phyloP scores from a whole-genome alignment of 2,888 invertebrate genomes.

The Ectemnius continuus region DNA sequence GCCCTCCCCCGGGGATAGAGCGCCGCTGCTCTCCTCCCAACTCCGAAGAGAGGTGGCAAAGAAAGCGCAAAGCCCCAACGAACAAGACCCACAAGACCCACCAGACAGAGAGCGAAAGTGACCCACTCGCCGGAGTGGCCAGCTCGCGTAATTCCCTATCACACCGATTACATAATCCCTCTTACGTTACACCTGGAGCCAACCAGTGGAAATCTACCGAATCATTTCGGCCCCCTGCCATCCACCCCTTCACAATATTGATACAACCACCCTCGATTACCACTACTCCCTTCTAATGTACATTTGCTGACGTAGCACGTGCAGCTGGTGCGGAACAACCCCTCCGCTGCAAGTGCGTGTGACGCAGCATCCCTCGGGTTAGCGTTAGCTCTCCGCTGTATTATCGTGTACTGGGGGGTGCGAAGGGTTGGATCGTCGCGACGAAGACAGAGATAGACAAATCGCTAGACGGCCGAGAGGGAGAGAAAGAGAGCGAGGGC shows the following conservation, averaged over 20 bases:
- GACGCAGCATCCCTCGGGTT: too few relatives aligned
- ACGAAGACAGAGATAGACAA: too few relatives aligned
- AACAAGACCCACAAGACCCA: conserved; percentile 15
- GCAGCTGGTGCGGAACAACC: too few relatives aligned
- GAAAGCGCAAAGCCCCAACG: conserved; percentile 25
- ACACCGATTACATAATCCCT: conserved; percentile 14
- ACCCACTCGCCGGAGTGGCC: conserved; percentile 50
- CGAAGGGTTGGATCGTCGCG: too few relatives aligned
- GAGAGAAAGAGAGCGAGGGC: conserved; percentile 30
- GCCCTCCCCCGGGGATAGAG: conserved; percentile 30
- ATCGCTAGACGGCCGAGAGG: conserved; percentile 7
- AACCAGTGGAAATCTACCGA: conserved; percentile 45
- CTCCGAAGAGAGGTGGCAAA: conserved; percentile 15
- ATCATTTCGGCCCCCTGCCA: too few relatives aligned
- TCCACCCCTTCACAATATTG: too few relatives aligned
- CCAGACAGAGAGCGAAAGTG: conserved; percentile 49
- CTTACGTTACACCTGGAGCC: conserved; percentile 61
- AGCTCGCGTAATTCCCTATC: conserved; percentile 65
- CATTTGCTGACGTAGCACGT: too few relatives aligned
- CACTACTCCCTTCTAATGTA: too few relatives aligned
- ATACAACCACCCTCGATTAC: too few relatives aligned
- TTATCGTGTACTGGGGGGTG: too few relatives aligned
- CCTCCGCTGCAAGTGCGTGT: too few relatives aligned
- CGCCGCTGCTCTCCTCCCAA: conserved; percentile 44
- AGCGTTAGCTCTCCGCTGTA: too few relatives aligned